phyloP scores from a whole-genome alignment of 2,113 vertebrate species.

The Crotophaga sulcirostris region DNA sequence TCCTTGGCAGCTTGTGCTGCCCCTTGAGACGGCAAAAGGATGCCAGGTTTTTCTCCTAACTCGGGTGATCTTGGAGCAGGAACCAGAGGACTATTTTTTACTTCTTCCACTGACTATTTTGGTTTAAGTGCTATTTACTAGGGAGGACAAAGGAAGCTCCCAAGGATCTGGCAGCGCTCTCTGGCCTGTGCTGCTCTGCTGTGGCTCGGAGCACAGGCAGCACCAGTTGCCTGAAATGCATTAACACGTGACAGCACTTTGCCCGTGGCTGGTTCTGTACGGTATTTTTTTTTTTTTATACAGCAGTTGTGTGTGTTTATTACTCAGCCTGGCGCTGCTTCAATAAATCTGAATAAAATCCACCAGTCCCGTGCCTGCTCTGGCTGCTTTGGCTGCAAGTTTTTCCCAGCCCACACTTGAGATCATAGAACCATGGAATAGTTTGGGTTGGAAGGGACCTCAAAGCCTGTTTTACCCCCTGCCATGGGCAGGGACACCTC shows the following conservation, averaged over 20 bases:
- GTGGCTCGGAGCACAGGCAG: neutral
- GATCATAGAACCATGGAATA: neutral
- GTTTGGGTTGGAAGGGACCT: too few relatives aligned
- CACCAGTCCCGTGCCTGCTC: neutral
- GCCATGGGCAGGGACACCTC: too few relatives aligned
- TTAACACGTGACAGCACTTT: neutral
- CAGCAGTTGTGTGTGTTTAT: constrained; percentile 21
- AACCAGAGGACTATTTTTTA: neutral
- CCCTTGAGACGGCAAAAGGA: neutral
- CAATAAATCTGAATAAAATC: constrained; percentile 48
- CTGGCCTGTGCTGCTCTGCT: neutral
- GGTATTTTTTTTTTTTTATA: neutral
- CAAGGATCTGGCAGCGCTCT: neutral
- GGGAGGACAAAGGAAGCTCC: neutral
- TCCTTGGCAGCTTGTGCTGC: neutral
- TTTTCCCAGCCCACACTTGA: neutral
- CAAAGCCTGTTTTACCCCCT: too few relatives aligned
- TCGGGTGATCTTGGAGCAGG: neutral
- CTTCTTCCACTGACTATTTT: neutral
- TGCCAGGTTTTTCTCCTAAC: neutral
- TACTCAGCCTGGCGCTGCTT: constrained; percentile 59
- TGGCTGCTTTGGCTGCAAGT: neutral
- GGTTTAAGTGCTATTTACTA: neutral
- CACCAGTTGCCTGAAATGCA: neutral
- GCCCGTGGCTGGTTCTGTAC: neutral